These are phyloP conservation scores for Mesitornis unicolor DNA, from an alignment of 2,113 vertebrate species.

Conservation along the genomic window DNA sequence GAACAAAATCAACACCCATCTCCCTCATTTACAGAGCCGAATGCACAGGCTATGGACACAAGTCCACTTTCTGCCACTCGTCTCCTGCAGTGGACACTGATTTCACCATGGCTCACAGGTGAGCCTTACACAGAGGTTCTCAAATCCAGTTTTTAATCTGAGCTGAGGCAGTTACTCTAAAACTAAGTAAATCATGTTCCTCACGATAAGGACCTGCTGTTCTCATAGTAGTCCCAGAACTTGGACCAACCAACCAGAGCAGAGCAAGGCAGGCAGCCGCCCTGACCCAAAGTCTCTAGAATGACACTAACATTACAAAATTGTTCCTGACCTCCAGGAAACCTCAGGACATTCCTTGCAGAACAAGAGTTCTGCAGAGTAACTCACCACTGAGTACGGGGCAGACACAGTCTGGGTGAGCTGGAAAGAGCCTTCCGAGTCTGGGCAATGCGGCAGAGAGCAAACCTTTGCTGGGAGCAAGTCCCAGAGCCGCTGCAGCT, in stretches of 20 bases:
- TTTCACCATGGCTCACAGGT: not conserved
- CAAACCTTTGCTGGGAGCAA: not conserved
- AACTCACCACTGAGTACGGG: fast-evolving
- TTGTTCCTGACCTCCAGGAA: not conserved
- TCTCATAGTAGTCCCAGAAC: not conserved
- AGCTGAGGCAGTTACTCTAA: not conserved
- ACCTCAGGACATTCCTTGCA: fast-evolving
- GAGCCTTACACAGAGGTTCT: not conserved
- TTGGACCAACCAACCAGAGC: not conserved
- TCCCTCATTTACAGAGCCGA: not conserved
- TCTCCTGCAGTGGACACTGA: not conserved
- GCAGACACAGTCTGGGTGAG: fast-evolving
- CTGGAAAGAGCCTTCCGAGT: not conserved
- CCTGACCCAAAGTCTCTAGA: not conserved
- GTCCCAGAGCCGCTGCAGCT: not conserved
- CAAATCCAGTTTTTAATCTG: not conserved
- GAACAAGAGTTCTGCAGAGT: not conserved
- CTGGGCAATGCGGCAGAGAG: fast-evolving
- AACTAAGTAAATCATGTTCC: not conserved
- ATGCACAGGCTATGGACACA: not conserved
- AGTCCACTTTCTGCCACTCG: not conserved
- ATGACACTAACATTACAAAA: not conserved
- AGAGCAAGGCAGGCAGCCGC: not conserved
- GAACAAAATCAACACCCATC: not conserved
- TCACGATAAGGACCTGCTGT: not conserved